Percentiles rank a stretch among this genome's conserved stretches.
Conservation (phyloP, 2,113 vertebrate species). For the Turnix velox region DNA sequence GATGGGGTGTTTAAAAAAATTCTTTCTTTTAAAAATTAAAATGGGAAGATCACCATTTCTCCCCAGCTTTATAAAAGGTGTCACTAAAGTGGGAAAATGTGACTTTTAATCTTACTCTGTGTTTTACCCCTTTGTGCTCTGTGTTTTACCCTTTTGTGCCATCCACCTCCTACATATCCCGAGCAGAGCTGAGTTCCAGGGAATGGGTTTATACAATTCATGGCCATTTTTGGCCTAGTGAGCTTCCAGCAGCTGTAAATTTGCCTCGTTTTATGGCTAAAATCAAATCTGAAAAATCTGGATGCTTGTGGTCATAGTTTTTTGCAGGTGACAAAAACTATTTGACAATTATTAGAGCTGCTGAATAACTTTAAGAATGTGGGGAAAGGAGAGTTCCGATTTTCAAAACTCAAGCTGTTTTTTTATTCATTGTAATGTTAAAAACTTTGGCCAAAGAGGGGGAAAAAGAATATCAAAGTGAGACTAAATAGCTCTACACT, state of each 20-base stretch:
- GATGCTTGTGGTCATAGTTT: neutral
- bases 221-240: neutral
- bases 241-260: neutral
- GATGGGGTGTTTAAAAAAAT: accelerated
- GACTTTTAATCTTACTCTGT: neutral
- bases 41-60: neutral
- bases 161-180: accelerated
- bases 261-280: neutral
- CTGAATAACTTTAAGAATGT: neutral
- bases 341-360: neutral
- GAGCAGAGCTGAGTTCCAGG: neutral
- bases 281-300: neutral
- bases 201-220: accelerated
- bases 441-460: neutral
- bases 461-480: neutral
- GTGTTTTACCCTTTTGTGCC: neutral
- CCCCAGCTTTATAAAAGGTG: neutral
- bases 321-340: neutral
- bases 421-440: neutral
- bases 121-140: neutral
- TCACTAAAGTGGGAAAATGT: neutral
- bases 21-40: neutral
- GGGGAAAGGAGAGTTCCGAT: neutral
- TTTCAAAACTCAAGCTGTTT: neutral
- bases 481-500: neutral